These are phyloP conservation scores for Platyrinchus mystaceus DNA, from an alignment of 2,797 vertebrate genomes.

Conservation along the genomic window DNA sequence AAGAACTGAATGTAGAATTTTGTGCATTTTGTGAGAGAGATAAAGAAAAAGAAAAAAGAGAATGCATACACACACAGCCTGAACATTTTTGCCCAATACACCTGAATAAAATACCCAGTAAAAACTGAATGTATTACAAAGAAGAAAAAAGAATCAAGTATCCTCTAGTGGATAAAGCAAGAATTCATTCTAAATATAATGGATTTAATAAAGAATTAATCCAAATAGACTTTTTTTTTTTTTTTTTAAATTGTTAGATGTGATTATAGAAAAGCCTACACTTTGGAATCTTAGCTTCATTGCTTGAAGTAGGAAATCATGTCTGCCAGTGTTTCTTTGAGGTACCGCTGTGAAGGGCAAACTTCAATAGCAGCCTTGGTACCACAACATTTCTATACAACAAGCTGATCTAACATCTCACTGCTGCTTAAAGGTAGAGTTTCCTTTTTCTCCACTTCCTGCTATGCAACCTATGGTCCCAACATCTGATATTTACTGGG, in stretches of 20 bases:
- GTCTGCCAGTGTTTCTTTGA: background rate
- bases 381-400: background rate
- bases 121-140: background rate
- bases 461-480: background rate
- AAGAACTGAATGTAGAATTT: background rate
- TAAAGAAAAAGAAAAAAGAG: background rate
- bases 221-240: background rate
- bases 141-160: background rate
- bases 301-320: background rate
- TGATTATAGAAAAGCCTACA: background rate
- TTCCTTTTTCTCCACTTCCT: background rate
- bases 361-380: background rate
- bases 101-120: background rate
- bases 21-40: rapidly evolving
- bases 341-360: background rate
- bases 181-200: background rate
- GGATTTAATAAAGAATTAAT: background rate
- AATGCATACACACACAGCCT: background rate
- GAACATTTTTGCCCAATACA: background rate
- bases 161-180: background rate
- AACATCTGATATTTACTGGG: background rate
- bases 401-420: background rate
- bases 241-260: background rate
- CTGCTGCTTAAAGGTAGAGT: background rate
- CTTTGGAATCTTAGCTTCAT: background rate